Conservation (phyloP, 2,888 invertebrate species). For the Schizotus pectinicornis region DNA sequence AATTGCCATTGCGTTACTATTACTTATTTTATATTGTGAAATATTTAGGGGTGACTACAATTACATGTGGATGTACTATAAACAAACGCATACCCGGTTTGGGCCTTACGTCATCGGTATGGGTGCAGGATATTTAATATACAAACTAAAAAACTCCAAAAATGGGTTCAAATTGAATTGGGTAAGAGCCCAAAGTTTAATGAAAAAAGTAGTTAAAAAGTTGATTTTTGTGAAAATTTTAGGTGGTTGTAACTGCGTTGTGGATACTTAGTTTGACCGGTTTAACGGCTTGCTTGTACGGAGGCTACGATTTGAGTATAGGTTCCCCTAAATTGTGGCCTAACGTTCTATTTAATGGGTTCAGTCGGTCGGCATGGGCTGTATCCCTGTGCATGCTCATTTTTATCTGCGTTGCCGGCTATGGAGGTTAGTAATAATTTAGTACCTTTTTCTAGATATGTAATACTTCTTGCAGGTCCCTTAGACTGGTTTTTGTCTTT, state of each 20-base stretch:
- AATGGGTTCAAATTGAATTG: neutral
- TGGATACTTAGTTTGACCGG: neutral
- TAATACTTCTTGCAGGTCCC: constrained; percentile 32
- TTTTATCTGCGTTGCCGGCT: constrained; percentile 5
- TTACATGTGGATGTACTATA: neutral
- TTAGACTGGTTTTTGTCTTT: constrained; percentile 20
- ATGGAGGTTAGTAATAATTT: constrained; percentile 7
- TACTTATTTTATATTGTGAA: too few relatives aligned
- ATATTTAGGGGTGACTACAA: too few relatives aligned
- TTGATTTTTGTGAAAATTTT: neutral
- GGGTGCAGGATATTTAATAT: neutral
- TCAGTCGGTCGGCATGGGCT: constrained; percentile 7
- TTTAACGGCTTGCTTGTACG: neutral
- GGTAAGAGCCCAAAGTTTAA: neutral
- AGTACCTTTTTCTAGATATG: neutral
- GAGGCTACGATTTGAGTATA: neutral
- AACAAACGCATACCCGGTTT: constrained; percentile 1
- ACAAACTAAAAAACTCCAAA: neutral
- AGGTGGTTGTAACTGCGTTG: neutral
- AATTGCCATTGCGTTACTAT: too few relatives aligned
- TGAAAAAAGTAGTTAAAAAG: too few relatives aligned
- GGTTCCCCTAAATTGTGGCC: neutral
- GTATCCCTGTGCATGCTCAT: constrained; percentile 5
- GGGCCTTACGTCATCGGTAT: constrained; percentile 2
- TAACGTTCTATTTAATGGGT: neutral